Evolutionary conservation across 1,140 invertebrate species (phyloP).

Genomic region (Hylyphantes graminicola): DNA sequence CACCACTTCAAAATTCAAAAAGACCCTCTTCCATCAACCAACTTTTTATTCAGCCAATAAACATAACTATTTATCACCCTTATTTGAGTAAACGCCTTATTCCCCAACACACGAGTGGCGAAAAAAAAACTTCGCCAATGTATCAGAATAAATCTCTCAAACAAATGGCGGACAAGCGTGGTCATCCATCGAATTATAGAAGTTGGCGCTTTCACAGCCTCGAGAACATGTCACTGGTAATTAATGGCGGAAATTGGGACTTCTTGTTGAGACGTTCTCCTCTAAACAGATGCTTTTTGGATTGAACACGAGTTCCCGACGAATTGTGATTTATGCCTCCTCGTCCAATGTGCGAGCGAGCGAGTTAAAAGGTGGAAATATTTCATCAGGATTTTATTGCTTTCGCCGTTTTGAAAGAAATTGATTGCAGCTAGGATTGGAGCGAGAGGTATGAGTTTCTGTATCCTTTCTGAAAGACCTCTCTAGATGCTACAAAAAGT

Average conservation of each 20-base stretch:
- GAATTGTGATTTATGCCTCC: constrained; percentile 42
- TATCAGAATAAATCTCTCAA: constrained; percentile 39
- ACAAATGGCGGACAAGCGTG: constrained; percentile 19
- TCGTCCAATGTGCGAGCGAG: constrained; percentile 6
- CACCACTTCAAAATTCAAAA: too few relatives aligned
- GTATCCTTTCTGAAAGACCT: not conserved
- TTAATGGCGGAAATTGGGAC: constrained; percentile 42
- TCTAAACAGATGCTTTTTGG: constrained; percentile 8
- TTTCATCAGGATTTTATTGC: constrained; percentile 33
- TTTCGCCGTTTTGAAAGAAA: not conserved
- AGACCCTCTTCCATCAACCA: too few relatives aligned
- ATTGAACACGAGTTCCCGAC: constrained; percentile 21
- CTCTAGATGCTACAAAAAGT: too few relatives aligned
- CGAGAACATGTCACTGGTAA: constrained; percentile 24
- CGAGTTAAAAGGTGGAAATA: constrained; percentile 46
- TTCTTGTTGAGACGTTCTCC: not conserved
- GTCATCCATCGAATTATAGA: constrained; percentile 14
- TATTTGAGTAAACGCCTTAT: constrained; percentile 18
- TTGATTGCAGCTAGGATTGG: constrained; percentile 36
- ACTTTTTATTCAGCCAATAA: too few relatives aligned
- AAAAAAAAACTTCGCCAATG: constrained; percentile 1
- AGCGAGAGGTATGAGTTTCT: not conserved
- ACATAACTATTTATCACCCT: constrained; percentile 25
- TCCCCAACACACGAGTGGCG: not conserved
- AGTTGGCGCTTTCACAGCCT: not conserved